Evolutionary conservation across 1,140 invertebrate species (phyloP).

Genomic region (Drosophila bifasciata): DNA sequence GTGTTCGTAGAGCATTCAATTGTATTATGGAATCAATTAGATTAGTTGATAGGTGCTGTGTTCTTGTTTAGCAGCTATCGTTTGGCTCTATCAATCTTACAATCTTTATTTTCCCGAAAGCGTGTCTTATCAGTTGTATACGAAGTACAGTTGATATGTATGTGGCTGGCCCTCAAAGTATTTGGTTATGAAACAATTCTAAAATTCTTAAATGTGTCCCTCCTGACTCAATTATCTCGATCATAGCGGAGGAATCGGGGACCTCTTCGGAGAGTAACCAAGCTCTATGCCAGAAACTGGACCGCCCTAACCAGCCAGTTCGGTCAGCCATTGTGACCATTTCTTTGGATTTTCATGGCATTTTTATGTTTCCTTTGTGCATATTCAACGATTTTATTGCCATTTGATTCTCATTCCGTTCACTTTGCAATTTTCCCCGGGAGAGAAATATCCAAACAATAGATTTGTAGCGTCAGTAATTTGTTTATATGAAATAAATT

Average conservation of each 20-base stretch:
- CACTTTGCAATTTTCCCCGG: slow-evolving; percentile 30
- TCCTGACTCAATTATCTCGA: too few relatives aligned
- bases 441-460: slow-evolving; percentile 51
- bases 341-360: slow-evolving; percentile 28
- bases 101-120: slow-evolving; percentile 21
- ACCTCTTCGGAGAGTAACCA: too few relatives aligned
- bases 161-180: neutral
- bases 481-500: slow-evolving; percentile 79
- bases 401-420: slow-evolving; percentile 54
- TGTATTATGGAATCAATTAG: slow-evolving; percentile 9
- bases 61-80: slow-evolving; percentile 20
- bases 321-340: slow-evolving; percentile 24
- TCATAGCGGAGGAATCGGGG: too few relatives aligned
- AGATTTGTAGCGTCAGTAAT: slow-evolving; percentile 69
- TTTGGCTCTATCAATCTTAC: slow-evolving; percentile 19
- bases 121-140: slow-evolving; percentile 34
- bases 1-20: slow-evolving; percentile 8
- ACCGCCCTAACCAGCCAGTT: too few relatives aligned
- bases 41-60: slow-evolving; percentile 14
- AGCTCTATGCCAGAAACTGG: too few relatives aligned
- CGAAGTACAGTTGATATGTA: slow-evolving; percentile 18
- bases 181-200: neutral
- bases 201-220: too few relatives aligned
- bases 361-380: slow-evolving; percentile 43
- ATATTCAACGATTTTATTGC: slow-evolving; percentile 60